Base-by-base conservation (phyloP, 2,888 invertebrate genomes). In the Neria commutata region DNA sequence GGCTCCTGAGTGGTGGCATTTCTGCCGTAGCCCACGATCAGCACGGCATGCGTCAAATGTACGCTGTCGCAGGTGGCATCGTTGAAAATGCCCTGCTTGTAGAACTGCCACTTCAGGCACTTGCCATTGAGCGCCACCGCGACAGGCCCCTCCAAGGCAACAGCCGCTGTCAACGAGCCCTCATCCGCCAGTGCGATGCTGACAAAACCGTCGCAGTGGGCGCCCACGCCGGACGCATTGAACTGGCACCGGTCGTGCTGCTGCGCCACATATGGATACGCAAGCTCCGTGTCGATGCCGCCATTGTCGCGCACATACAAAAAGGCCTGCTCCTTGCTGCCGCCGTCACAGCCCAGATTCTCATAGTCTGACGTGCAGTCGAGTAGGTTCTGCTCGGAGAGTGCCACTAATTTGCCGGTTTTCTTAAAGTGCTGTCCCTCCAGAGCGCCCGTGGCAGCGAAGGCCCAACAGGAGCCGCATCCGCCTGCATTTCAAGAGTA, bases 391-490 rank as follows among this genome's bases (percentile, higher is more conserved):
- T 58, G 58, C 19, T 94, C 94, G 67, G 92, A 92, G 29, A 94
- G 85, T 1, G 92, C 91, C 46, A 91, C 86, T 49, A 94, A 84
- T 71, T 84, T 84, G 3, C 89, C 89, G 19, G 85, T 85, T 83
- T 88, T 86, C 64, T 91, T 86, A 85, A 86, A 92, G 79, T 93
- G 89, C 79, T 92, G 92, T 0, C 88, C 92, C 82, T 93, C 93
- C 21, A 94, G 81, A 0, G 91, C 82, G 29, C 92, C 95, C 58
- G 94, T 94, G 5, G 60, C 11, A 1, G 91, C 91, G 85, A 94
- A 94, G 42, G 92, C 87, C 94, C 94, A 94, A 84, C 93, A 93
- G 0, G 91, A 90, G 57, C 92, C 92, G 81, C 92, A 93, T 72
- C 85, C 84, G 23, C 86, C 91, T 85, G 94, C 92, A 14, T 5